phyloP scores from a whole-genome alignment of 92 coral and sea anemone genomes.

The Galaxea fascicularis region DNA sequence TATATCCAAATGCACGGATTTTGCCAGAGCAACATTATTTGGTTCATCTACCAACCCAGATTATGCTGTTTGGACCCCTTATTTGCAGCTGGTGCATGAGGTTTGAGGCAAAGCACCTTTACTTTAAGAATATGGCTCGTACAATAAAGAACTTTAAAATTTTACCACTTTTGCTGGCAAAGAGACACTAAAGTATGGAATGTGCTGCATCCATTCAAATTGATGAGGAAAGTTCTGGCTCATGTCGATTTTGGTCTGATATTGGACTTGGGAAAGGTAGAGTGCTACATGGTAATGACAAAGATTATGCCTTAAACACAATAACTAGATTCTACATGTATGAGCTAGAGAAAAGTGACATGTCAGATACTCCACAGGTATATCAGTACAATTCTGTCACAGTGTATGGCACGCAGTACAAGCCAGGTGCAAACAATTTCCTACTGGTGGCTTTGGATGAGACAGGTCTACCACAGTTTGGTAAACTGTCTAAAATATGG shows the following conservation, averaged over 20 bases:
- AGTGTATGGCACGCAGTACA: no score
- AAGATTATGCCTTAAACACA: not conserved
- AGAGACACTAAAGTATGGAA: constrained; percentile 36
- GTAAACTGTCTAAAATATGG: constrained; percentile 23
- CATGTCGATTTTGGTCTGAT: not conserved
- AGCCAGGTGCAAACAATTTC: no score
- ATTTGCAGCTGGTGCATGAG: constrained; percentile 51
- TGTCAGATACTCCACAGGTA: not conserved
- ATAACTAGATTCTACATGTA: constrained; percentile 16
- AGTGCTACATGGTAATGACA: not conserved
- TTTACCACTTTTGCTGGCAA: constrained; percentile 14
- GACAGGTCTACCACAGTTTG: not conserved
- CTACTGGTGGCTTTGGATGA: not conserved
- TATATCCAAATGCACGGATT: constrained; percentile 16
- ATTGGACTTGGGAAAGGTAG: constrained; percentile 1
- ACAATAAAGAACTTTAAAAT: constrained; percentile 23
- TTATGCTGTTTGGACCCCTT: constrained; percentile 40
- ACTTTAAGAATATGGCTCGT: constrained; percentile 37
- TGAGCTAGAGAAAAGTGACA: not conserved
- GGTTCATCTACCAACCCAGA: constrained; percentile 30
- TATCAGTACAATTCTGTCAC: constrained; percentile 1
- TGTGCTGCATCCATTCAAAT: constrained; percentile 24
- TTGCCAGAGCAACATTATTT: constrained; percentile 48
- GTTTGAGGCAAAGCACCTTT: constrained; percentile 41
- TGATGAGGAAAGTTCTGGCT: constrained; percentile 17